phyloP scores from a whole-genome alignment of 2,888 invertebrate genomes.

The Nemotelus nigrinus region DNA sequence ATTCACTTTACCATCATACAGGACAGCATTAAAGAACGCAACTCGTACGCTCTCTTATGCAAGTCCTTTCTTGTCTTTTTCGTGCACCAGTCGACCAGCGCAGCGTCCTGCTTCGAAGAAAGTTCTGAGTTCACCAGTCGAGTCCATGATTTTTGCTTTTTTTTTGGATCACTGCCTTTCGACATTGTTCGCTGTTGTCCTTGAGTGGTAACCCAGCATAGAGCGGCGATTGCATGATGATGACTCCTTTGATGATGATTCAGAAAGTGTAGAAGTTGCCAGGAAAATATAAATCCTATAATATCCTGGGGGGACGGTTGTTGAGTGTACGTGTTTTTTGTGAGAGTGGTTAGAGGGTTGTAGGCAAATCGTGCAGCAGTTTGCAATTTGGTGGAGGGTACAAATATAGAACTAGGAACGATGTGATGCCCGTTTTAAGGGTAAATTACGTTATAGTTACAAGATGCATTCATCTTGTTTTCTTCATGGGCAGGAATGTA shows the following conservation, averaged over 20 bases:
- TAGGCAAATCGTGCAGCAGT: neutral
- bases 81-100: neutral
- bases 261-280: neutral
- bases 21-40: constrained; percentile 3
- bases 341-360: neutral
- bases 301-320: neutral
- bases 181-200: constrained; percentile 29
- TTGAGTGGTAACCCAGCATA: neutral
- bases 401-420: neutral
- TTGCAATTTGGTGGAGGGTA: neutral
- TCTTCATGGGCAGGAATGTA: neutral
- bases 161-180: neutral
- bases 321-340: neutral
- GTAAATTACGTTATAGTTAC: constrained; percentile 15
- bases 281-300: constrained; percentile 23
- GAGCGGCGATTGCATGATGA: too few species aligned
- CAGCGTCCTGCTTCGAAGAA: neutral
- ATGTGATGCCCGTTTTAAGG: neutral
- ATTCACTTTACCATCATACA: neutral
- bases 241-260: constrained; percentile 4
- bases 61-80: neutral
- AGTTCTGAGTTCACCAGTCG: neutral
- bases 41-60: neutral
- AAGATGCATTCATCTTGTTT: constrained; percentile 32
- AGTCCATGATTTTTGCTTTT: neutral